Evolutionary conservation across 2,888 invertebrate species (phyloP), one percentile per base, ranked within the genome.

Genomic region (Caenorhabditis zanzibari): DNA sequence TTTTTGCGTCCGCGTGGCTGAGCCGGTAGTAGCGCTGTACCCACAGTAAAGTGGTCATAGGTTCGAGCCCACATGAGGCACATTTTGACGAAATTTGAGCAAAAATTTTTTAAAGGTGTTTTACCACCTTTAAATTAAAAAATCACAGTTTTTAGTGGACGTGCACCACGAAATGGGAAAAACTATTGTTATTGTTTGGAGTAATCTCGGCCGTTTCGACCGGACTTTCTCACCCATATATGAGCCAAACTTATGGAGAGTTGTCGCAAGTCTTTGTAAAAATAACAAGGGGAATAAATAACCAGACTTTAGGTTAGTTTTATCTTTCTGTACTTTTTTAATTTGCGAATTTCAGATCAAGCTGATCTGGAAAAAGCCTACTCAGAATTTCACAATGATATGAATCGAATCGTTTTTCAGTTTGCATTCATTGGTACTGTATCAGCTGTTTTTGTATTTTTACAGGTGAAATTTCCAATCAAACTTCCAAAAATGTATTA

Each of bases 131-230:
- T n/a, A n/a, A n/a, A n/a, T n/a, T n/a, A n/a, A n/a, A n/a, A n/a
- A n/a, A n/a, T n/a, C n/a, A n/a, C n/a, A n/a, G n/a, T n/a, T 74
- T 86, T 26, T 64, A 86, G 86, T 74, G 72, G 38, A 84, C 86
- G 28, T 90, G 86, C 75, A 84, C 88, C 41, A 63, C 82, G 22
- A 28, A 47, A 3, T 71, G 64, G 9, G 90, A 89, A 56, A 52
- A 82, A n/a, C 16, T 81, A 2, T 64, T 89, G 32, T 44, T 89
- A 16, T 0, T 87, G 12, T 1, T 87, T 22, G 90, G 88, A 24
- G 22, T 68, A 0, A 16, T 72, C 0, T 74, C 80, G 12, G 81
- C 90, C 14, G 64, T 89, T 3, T 66, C 61, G 5, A 85, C 88
- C 1, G 90, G 90, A 14, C 32, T 77, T 9, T 73, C 80, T 7